Conservation (phyloP, 2,888 invertebrate species). For the Busseola fusca region DNA sequence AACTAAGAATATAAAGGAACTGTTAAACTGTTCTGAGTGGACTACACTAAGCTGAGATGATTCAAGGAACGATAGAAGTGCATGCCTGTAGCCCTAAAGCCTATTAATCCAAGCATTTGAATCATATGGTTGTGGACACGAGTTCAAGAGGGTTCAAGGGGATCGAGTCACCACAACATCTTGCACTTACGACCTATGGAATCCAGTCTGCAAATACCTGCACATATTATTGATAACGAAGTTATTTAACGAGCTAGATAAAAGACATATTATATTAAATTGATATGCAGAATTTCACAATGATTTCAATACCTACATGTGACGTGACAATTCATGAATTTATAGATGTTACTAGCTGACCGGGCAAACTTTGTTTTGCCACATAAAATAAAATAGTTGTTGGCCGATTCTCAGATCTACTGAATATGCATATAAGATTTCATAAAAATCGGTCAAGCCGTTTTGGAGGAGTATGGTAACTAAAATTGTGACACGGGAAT, state of each 20-base stretch:
- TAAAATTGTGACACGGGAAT: too few relatives aligned
- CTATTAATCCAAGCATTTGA: constrained; percentile 44
- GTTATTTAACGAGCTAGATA: constrained; percentile 30
- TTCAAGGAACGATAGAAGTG: constrained; percentile 11
- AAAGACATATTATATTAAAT: constrained; percentile 36
- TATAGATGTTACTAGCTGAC: too few relatives aligned
- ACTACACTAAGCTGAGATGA: neutral
- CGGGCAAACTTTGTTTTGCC: too few relatives aligned
- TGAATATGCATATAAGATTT: too few relatives aligned
- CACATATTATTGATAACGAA: constrained; percentile 38
- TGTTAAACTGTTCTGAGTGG: neutral
- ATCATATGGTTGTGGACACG: constrained; percentile 33
- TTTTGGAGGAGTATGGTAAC: too few relatives aligned
- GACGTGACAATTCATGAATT: constrained; percentile 23
- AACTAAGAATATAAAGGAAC: too few relatives aligned
- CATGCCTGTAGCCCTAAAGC: neutral
- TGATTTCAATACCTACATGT: constrained; percentile 41
- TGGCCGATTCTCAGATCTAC: too few relatives aligned
- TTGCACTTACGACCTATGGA: constrained; percentile 26
- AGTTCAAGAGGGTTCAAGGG: constrained; percentile 50
- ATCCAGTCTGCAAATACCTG: constrained; percentile 17
- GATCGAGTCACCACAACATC: constrained; percentile 20
- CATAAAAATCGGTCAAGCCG: too few relatives aligned
- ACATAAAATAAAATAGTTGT: too few relatives aligned
- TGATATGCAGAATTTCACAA: constrained; percentile 38